Percentiles rank a stretch among this genome's conserved stretches.
phyloP scores from a whole-genome alignment of 2,797 vertebrate genomes.

The Allobates femoralis region DNA sequence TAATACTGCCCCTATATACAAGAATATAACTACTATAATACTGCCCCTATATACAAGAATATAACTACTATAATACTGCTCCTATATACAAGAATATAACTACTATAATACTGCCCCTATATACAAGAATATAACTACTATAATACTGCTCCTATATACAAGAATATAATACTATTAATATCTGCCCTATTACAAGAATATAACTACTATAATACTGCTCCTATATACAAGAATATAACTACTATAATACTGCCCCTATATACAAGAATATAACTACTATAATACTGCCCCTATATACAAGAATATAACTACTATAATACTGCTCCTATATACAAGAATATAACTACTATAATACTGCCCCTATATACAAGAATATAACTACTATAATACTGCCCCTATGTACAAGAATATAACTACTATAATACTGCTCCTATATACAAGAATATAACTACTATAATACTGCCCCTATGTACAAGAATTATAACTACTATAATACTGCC shows the following conservation, averaged over 20 bases:
- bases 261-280: slow-evolving; percentile 11
- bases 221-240: slow-evolving; percentile 6
- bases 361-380: slow-evolving; percentile 5
- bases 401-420: too few relatives aligned
- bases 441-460: too few relatives aligned
- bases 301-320: slow-evolving; percentile 17
- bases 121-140: slow-evolving; percentile 2
- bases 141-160: neutral
- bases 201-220: neutral
- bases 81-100: slow-evolving; percentile 9
- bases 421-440: too few relatives aligned
- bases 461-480: too few relatives aligned
- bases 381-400: slow-evolving; percentile 13
- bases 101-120: slow-evolving; percentile 13
- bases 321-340: neutral
- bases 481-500: too few relatives aligned
- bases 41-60: neutral
- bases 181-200: too few relatives aligned
- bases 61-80: slow-evolving; percentile 12
- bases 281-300: slow-evolving; percentile 9
- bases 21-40: slow-evolving; percentile 2
- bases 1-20: neutral
- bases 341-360: neutral
- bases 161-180: too few relatives aligned
- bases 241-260: slow-evolving; percentile 7